Evolutionary conservation across 2,113 vertebrate genomes (phyloP).

Genomic region (Hyaena hyaena): DNA sequence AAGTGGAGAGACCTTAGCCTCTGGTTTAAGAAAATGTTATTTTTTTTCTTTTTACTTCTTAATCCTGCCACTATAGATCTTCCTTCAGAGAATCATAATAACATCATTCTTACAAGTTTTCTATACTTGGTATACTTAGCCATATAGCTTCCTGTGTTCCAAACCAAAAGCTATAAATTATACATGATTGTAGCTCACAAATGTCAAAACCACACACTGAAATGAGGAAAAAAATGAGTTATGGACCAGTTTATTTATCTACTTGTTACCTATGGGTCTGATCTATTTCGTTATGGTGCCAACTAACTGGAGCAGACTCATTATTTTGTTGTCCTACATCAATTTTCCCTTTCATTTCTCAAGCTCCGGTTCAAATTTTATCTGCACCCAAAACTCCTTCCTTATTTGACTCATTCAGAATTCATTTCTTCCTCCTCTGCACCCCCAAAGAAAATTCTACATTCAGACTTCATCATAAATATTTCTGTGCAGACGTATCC

Average conservation of each 20-base stretch:
- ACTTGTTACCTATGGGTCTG: background rate
- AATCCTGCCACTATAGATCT: background rate
- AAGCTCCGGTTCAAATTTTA: constrained; percentile 12
- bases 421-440: background rate
- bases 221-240: background rate
- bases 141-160: background rate
- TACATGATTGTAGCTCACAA: background rate
- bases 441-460: background rate
- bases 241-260: background rate
- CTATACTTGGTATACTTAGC: background rate
- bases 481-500: background rate
- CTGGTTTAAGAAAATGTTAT: background rate
- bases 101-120: background rate
- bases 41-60: background rate
- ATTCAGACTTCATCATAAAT: background rate
- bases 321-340: background rate
- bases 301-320: background rate
- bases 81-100: background rate
- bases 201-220: background rate
- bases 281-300: background rate
- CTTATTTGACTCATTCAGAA: background rate
- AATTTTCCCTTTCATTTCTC: background rate
- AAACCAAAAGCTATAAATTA: constrained; percentile 37
- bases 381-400: background rate
- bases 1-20: background rate